Evolutionary conservation across 2,113 vertebrate genomes (phyloP).

Genomic region (Aleadryas rufinucha): DNA sequence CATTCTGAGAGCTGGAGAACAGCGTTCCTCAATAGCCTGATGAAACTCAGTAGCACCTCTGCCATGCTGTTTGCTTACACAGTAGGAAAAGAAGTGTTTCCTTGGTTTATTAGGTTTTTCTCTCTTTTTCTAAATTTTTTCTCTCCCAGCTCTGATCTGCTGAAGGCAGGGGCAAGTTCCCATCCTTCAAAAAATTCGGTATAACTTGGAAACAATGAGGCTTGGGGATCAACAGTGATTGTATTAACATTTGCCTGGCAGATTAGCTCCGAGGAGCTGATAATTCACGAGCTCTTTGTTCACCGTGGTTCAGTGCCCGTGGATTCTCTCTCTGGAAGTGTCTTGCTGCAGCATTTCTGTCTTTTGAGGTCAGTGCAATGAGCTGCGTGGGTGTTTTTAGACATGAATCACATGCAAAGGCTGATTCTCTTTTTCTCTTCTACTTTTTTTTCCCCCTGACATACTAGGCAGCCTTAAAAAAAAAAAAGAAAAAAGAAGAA

Average conservation of each 20-base stretch:
- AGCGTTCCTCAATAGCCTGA: background rate
- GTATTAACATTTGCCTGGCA: background rate
- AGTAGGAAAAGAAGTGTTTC: background rate
- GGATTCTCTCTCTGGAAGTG: slow-evolving; percentile 21
- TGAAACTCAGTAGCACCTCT: background rate
- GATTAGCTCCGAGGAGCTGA: background rate
- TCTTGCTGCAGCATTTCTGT: slow-evolving; percentile 31
- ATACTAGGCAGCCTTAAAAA: background rate
- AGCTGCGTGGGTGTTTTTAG: slow-evolving; percentile 50
- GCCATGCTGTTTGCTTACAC: background rate
- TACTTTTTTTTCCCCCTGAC: background rate
- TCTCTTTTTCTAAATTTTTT: background rate
- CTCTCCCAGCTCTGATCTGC: background rate
- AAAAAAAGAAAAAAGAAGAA: background rate
- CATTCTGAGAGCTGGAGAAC: background rate
- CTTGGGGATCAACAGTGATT: background rate
- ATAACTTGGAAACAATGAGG: background rate
- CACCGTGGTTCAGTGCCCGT: background rate
- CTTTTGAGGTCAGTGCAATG: slow-evolving; percentile 46
- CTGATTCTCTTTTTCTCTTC: background rate
- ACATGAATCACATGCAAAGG: slow-evolving; percentile 49
- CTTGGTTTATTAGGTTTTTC: background rate
- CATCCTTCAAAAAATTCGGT: background rate
- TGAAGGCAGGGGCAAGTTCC: background rate
- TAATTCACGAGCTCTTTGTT: slow-evolving; percentile 19